A percentile compares a stretch with the other conserved stretches of the same genome.
These are phyloP conservation scores for Formica selysi DNA, from an alignment of 1,140 invertebrate species.

Conservation along the genomic window DNA sequence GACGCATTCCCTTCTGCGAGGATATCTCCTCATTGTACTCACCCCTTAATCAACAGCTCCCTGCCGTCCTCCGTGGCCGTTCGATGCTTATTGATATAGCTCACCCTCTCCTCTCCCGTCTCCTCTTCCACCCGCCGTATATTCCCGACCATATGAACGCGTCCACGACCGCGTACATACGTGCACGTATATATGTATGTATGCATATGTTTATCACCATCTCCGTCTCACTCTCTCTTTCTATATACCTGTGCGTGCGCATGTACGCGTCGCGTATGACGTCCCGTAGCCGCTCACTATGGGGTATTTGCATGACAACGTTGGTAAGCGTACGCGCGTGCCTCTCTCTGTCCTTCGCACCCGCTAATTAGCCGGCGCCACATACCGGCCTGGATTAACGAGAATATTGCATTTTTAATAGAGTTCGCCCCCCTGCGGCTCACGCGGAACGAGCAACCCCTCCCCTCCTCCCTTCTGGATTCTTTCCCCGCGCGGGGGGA, in stretches of 20 bases:
- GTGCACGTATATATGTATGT: background rate
- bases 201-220: background rate
- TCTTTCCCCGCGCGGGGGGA: background rate
- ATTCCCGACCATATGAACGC: constrained; percentile 7
- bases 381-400: constrained; percentile 83
- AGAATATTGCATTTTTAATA: constrained; percentile 86
- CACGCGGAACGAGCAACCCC: constrained; percentile 22
- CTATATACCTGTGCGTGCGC: constrained; percentile 34
- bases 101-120: constrained; percentile 55
- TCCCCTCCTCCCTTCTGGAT: background rate
- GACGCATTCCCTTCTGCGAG: constrained; percentile 76
- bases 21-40: constrained; percentile 77
- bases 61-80: constrained; percentile 77
- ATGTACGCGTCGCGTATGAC: constrained; percentile 58
- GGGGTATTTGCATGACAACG: constrained; percentile 84
- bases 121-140: constrained; percentile 13
- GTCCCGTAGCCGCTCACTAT: constrained; percentile 57
- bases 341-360: constrained; percentile 74
- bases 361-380: constrained; percentile 83
- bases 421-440: constrained; percentile 72
- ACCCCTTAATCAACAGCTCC: constrained; percentile 82
- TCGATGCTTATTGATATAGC: constrained; percentile 83
- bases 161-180: constrained; percentile 16
- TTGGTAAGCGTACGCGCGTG: constrained; percentile 64
- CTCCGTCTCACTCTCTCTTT: background rate